These are phyloP conservation scores for Notarius lentiginosus DNA, from an alignment of 2,113 vertebrate species.

Conservation along the genomic window DNA sequence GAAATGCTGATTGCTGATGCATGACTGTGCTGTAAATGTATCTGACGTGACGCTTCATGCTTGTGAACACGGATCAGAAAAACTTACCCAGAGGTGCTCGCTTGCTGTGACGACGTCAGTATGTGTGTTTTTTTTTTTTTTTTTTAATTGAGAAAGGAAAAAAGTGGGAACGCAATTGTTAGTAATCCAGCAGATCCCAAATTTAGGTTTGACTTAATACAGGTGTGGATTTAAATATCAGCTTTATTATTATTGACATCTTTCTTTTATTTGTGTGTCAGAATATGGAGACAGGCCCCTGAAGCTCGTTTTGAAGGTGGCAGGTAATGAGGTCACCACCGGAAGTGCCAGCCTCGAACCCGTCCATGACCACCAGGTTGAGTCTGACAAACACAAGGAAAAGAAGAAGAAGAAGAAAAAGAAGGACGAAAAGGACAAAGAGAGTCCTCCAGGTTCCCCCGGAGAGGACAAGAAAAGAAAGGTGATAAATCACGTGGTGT, in stretches of 20 bases:
- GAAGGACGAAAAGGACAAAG: slow-evolving; percentile 85
- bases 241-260: background rate
- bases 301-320: slow-evolving; percentile 95
- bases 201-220: background rate
- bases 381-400: slow-evolving; percentile 89
- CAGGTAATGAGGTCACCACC: slow-evolving; percentile 90
- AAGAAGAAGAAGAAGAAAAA: slow-evolving; percentile 97
- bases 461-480: slow-evolving; percentile 85
- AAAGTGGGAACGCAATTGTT: background rate
- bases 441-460: slow-evolving; percentile 60
- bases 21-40: too few relatives aligned
- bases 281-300: slow-evolving; percentile 84
- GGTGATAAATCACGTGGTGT: slow-evolving; percentile 40
- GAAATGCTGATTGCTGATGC: too few relatives aligned
- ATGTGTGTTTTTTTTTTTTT: too few relatives aligned
- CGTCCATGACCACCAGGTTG: slow-evolving; percentile 82
- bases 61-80: too few relatives aligned
- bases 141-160: background rate
- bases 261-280: slow-evolving; percentile 32
- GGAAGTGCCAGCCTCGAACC: slow-evolving; percentile 82
- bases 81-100: too few relatives aligned
- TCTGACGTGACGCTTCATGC: too few relatives aligned
- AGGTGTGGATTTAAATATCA: background rate
- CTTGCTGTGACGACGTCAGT: too few relatives aligned
- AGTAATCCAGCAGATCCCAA: background rate